Base-by-base conservation (phyloP, 1,140 invertebrate species). In the Ips typographus region DNA sequence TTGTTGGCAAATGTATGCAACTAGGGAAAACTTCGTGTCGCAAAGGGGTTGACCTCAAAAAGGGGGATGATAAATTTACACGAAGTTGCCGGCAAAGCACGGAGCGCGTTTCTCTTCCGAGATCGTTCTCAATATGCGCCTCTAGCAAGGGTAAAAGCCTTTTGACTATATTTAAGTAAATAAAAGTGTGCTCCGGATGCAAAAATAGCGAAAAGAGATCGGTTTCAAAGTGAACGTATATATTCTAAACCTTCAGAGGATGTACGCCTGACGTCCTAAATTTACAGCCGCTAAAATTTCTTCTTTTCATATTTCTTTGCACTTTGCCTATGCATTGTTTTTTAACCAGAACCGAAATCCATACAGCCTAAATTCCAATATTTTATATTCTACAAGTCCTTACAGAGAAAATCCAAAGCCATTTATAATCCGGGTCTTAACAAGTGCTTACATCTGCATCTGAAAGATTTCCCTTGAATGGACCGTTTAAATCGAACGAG, bases 151-250 rank as follows among this genome's bases (percentile, higher is more conserved):
- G 61, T 70, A 70, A 70, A 70, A 70, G 62, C 68, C 68, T 70
- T 65, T 70, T 70, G 60, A 65, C 61, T 65, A 59, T 70, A 70
- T 65, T 58, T 64, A 65, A 70, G 68, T 70, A 70, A 70, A 70
- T 70, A 64, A 70, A 65, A 70, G 55, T 64, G 61, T 60, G 62
- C 61, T 60, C 62, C 22, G 41, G 62, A 70, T 65, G 68, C 62
- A 65, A 43, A 65, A 61, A 65, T 60, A 64, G 68, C 68, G 60
- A 69, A 69, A 61, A 65, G 62, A 52, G 68, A 70, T 70, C 68
- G 68, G 44, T 47, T 70, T 64, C 67, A 69, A 69, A 69, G 67
- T 57, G 67, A 69, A 69, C 43, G 47, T 68, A 69, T 69, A 69
- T 69, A 63, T 69, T 69, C 59, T 44, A 53, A 51, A 52, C 41